Conservation (phyloP, 2,113 vertebrate species). For the Anarrhichthys ocellatus region DNA sequence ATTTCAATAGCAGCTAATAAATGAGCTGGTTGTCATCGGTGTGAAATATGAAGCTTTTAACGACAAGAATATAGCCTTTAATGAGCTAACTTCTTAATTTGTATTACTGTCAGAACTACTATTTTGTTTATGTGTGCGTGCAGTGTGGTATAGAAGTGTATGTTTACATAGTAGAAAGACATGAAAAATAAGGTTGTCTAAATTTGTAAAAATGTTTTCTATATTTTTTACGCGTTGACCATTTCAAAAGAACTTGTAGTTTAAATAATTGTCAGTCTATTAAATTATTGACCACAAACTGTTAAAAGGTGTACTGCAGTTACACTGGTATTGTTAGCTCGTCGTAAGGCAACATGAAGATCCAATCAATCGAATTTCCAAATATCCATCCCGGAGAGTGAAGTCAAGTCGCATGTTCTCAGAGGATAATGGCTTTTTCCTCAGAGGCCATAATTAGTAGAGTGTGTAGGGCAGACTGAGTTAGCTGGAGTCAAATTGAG, state of each 20-base stretch:
- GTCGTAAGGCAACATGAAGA: background rate
- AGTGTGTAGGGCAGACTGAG: slow-evolving; percentile 41
- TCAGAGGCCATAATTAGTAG: slow-evolving; percentile 60
- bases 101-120: slow-evolving; percentile 10
- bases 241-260: background rate
- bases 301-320: background rate
- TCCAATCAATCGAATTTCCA: background rate
- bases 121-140: background rate
- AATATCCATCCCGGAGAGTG: slow-evolving; percentile 12
- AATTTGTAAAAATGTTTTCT: background rate
- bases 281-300: background rate
- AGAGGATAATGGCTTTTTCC: slow-evolving; percentile 53
- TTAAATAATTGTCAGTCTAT: background rate
- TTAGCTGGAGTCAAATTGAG: slow-evolving; percentile 46
- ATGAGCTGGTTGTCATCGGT: slow-evolving; percentile 23
- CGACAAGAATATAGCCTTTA: slow-evolving; percentile 47
- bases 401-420: slow-evolving; percentile 46
- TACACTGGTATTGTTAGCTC: background rate
- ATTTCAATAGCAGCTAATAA: slow-evolving; percentile 61
- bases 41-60: slow-evolving; percentile 63
- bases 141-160: background rate
- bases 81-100: slow-evolving; percentile 59
- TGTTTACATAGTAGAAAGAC: background rate
- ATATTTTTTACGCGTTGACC: background rate
- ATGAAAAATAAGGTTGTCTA: background rate